These are phyloP conservation scores for Catocala nupta DNA, from an alignment of 2,888 invertebrate species.

Conservation along the genomic window DNA sequence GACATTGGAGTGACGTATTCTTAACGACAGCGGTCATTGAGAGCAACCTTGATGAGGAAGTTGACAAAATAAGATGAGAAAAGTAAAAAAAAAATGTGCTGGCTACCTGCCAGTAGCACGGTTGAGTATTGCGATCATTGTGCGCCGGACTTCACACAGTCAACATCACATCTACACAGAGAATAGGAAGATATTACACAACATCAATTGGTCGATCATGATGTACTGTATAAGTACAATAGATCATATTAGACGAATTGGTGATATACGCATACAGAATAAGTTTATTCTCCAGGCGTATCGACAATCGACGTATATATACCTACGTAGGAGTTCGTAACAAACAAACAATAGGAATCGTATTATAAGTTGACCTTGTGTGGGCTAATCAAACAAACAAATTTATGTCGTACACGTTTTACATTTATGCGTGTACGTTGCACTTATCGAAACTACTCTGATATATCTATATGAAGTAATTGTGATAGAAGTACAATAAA, in stretches of 20 bases:
- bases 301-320: background rate
- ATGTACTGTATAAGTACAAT: background rate
- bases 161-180: slow-evolving; percentile 17
- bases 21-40: slow-evolving; percentile 61
- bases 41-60: slow-evolving; percentile 73
- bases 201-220: slow-evolving; percentile 13
- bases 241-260: no score
- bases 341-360: background rate
- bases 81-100: slow-evolving; percentile 68
- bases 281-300: background rate
- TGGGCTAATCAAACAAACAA: background rate
- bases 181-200: slow-evolving; percentile 27
- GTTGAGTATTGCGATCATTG: slow-evolving; percentile 32
- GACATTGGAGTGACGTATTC: slow-evolving; percentile 64
- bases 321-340: background rate
- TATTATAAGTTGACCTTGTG: background rate
- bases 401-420: slow-evolving; percentile 3
- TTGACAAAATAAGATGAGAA: slow-evolving; percentile 76
- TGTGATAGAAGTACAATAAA: slow-evolving; percentile 24
- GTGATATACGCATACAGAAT: background rate
- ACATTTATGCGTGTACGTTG: background rate
- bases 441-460: background rate
- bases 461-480: background rate
- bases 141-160: slow-evolving; percentile 35
- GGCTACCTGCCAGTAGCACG: slow-evolving; percentile 71